Evolutionary conservation across 2,888 invertebrate species (phyloP).

Genomic region (Limnephilus lunatus): DNA sequence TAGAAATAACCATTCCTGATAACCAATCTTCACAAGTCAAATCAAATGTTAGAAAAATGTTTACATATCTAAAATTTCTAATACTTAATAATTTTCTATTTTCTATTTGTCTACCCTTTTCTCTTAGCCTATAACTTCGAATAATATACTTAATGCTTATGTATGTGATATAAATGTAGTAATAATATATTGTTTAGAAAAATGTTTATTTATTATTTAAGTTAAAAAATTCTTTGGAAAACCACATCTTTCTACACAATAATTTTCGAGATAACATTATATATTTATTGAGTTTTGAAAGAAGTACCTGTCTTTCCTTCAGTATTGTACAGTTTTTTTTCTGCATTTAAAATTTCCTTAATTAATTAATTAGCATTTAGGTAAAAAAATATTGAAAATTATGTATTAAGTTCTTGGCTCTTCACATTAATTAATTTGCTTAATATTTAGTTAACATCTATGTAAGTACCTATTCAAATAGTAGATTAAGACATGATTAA

Average conservation of each 20-base stretch:
- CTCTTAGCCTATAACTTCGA: neutral
- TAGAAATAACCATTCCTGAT: neutral
- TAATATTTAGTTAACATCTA: neutral
- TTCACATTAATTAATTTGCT: neutral
- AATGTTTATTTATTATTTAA: conserved; percentile 11
- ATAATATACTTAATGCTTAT: conserved; percentile 29
- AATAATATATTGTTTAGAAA: neutral
- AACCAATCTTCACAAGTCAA: neutral
- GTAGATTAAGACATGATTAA: neutral
- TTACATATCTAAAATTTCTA: neutral
- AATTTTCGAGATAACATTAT: neutral
- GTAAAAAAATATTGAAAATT: neutral
- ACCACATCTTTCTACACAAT: neutral
- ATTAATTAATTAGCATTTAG: neutral
- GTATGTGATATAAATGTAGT: conserved; percentile 27
- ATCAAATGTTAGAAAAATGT: neutral
- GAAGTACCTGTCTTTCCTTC: neutral
- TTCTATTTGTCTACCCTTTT: neutral
- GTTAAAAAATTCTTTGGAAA: neutral
- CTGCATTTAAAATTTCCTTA: neutral
- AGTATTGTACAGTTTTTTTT: neutral
- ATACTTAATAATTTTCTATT: neutral
- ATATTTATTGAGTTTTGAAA: neutral
- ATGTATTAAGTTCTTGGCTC: neutral
- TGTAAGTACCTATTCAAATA: neutral